Evolutionary conservation across 2,888 invertebrate species (phyloP).

Genomic region (Spatulosminthurus flaviceps): DNA sequence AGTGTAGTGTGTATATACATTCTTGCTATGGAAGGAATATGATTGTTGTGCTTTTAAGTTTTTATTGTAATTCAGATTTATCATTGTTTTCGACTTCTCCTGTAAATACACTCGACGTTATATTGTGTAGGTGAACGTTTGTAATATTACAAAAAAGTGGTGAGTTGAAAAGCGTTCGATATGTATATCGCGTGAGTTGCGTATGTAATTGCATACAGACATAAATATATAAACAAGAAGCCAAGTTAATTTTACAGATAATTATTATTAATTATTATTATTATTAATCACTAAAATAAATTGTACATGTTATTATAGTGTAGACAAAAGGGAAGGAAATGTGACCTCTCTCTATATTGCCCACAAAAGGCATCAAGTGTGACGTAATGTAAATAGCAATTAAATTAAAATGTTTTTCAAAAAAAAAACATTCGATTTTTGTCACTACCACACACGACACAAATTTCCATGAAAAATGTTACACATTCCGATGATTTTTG

Average conservation of each 20-base stretch:
- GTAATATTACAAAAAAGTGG: background rate
- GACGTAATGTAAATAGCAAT: background rate
- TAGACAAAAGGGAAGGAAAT: no score
- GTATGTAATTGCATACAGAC: no score
- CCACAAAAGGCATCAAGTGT: no score
- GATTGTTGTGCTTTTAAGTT: constrained; percentile 17
- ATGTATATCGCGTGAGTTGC: no score
- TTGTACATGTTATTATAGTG: no score
- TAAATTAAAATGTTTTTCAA: background rate
- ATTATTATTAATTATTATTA: no score
- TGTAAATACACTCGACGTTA: background rate
- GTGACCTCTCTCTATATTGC: no score
- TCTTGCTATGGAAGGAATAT: background rate
- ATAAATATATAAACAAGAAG: no score
- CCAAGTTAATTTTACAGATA: no score
- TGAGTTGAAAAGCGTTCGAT: no score
- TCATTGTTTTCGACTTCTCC: background rate
- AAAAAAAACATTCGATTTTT: background rate
- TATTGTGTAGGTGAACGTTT: background rate
- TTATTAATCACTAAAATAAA: no score
- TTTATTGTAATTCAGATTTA: background rate
- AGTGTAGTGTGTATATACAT: background rate
- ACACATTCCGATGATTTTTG: constrained; percentile 4
- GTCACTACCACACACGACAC: background rate
- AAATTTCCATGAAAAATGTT: background rate